Evolutionary conservation across 2,797 vertebrate genomes (phyloP).

Genomic region (Helostoma temminkii): DNA sequence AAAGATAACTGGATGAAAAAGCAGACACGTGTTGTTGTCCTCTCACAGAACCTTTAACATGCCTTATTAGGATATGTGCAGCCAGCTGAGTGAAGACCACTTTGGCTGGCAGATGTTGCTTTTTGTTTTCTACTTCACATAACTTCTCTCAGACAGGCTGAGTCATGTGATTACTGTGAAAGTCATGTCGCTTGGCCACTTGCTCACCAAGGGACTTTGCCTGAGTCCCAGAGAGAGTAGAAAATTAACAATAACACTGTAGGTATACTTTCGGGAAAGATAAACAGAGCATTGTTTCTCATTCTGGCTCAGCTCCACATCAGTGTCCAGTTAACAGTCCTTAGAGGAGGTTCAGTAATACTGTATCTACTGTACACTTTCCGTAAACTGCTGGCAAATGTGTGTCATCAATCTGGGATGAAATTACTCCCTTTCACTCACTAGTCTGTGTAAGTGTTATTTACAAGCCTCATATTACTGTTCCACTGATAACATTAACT

Average conservation of each 20-base stretch:
- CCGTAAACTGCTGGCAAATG: constrained; percentile 28
- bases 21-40: constrained; percentile 63
- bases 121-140: constrained; percentile 29
- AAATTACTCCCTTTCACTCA: constrained; percentile 25
- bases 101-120: constrained; percentile 53
- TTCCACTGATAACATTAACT: constrained; percentile 21
- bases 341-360: neutral
- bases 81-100: constrained; percentile 20
- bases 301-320: neutral
- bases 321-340: neutral
- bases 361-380: constrained; percentile 15
- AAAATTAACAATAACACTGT: constrained; percentile 56
- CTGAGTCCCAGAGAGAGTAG: neutral
- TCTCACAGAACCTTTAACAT: constrained; percentile 23
- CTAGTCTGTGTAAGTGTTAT: constrained; percentile 20
- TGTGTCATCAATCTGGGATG: constrained; percentile 21
- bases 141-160: constrained; percentile 42
- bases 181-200: constrained; percentile 37
- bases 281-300: constrained; percentile 13
- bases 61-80: constrained; percentile 81
- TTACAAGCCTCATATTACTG: constrained; percentile 48
- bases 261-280: constrained; percentile 39
- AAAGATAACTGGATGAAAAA: constrained; percentile 57
- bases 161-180: constrained; percentile 63
- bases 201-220: constrained; percentile 9